Conservation (phyloP, 1,140 invertebrate species). For the Calephelis virginiensis region DNA sequence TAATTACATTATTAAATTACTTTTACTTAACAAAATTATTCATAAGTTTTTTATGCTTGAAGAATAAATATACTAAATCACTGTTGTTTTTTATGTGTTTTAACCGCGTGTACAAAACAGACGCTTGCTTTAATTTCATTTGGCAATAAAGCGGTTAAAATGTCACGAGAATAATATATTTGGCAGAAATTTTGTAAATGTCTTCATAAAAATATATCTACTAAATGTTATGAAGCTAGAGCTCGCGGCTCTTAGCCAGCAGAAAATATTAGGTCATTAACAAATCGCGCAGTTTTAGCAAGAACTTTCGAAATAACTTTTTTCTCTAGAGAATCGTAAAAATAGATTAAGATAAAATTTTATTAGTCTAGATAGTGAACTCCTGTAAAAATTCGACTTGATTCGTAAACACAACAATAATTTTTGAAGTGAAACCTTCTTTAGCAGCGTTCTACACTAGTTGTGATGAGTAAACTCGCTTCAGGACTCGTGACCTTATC, state of each 20-base stretch:
- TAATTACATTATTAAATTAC: no score
- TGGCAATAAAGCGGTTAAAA: not conserved
- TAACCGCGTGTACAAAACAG: not conserved
- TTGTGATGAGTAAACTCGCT: no score
- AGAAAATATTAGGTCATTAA: slow-evolving; percentile 13
- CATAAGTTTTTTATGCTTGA: not conserved
- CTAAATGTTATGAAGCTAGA: slow-evolving; percentile 11
- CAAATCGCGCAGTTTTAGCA: not conserved
- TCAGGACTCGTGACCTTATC: no score
- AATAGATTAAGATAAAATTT: no score
- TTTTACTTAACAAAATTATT: not conserved
- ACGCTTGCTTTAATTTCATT: not conserved
- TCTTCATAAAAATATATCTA: slow-evolving; percentile 12
- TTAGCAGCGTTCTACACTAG: no score
- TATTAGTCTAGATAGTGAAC: no score
- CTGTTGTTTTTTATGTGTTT: no score
- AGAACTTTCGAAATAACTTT: not conserved
- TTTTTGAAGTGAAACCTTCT: no score
- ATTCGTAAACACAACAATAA: no score
- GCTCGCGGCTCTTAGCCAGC: slow-evolving; percentile 12
- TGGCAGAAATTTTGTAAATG: not conserved
- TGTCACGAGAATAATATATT: slow-evolving; percentile 14
- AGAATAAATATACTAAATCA: not conserved
- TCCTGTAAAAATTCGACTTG: no score
- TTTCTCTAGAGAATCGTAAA: no score